Conservation (phyloP, 2,888 invertebrate genomes). For the Archips crataeganus region DNA sequence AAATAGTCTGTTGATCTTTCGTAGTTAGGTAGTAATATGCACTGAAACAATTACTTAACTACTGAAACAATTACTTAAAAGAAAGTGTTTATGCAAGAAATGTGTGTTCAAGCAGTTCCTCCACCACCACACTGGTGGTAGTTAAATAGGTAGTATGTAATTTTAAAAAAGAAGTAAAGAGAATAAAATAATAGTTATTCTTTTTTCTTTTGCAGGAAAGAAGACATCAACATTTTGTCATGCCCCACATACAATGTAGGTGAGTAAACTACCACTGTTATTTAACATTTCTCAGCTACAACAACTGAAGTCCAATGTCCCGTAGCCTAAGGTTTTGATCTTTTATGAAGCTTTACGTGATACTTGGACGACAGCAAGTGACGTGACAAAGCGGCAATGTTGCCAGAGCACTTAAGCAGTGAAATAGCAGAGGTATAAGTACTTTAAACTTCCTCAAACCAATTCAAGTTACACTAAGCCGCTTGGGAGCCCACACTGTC, state of each 20-base stretch:
- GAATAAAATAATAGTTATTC: neutral
- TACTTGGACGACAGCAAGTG: too few relatives aligned
- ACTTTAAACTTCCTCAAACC: conserved; percentile 25
- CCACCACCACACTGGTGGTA: too few relatives aligned
- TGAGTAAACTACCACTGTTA: conserved; percentile 48
- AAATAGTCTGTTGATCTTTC: neutral
- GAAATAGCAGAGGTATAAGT: neutral
- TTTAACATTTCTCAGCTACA: too few relatives aligned
- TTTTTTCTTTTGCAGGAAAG: conserved; percentile 51
- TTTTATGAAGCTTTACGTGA: too few relatives aligned
- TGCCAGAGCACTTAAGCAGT: neutral
- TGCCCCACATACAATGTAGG: conserved; percentile 60
- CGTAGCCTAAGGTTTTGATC: too few relatives aligned
- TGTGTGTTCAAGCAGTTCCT: too few relatives aligned
- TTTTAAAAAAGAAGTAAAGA: neutral
- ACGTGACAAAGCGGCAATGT: neutral
- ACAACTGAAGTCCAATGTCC: too few relatives aligned
- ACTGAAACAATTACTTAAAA: too few relatives aligned
- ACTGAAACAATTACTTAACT: too few relatives aligned
- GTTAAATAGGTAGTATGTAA: neutral
- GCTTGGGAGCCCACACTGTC: conserved; percentile 36
- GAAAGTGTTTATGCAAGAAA: too few relatives aligned
- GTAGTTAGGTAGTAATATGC: too few relatives aligned
- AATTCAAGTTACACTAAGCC: conserved; percentile 35
- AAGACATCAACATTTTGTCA: conserved; percentile 28